Base-by-base conservation (phyloP, 2,888 invertebrate genomes). In the Anarsia innoxiella region DNA sequence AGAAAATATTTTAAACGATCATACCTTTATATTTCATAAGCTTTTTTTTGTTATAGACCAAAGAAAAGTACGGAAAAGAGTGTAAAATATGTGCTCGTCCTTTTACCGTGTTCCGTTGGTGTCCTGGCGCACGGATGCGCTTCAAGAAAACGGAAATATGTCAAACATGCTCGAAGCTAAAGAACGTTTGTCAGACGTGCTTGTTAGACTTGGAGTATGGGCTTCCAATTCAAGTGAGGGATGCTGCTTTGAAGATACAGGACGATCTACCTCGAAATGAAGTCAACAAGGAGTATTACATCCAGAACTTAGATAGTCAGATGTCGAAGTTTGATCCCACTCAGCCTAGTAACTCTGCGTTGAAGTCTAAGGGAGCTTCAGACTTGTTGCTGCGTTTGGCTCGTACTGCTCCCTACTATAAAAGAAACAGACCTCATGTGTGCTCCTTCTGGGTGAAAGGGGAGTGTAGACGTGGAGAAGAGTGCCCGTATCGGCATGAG, bases 401-500 rank as follows among this genome's bases (percentile, higher is more conserved):
- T 0, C 86, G 97, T 35, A 96, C 96, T 2, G 93, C 95, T 29
- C 97, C 97, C 0, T 98, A 97, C 71, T 97, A 98, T 72, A 96
- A 97, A 66, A 86, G 97, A 37, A 97, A 97, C 64, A 87, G 96
- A 51, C 96, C 97, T 0, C 97, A 97, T 75, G 96, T 97, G 34
- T 97, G 97, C 71, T 96, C 96, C 0, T 98, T 97, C 76, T 97
- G 96, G 95, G 97, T 97, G n/a, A 98, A 97, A 84, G 97, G 97
- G 1, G 97, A 97, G 71, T 97, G 97, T 68, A 90, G 95, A 60
- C 86, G 97, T 69, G 97, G 97, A 11, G 97, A 98, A 71, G 97
- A 98, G 66, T 97, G 97, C 72, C 97, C 97, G 0, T 97, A 97
- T 67, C 86, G 97, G 25, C 97, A 97, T 59, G 97, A 98, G 66